Base-by-base conservation (phyloP, 2,888 invertebrate genomes). In the Catonia carolina region DNA sequence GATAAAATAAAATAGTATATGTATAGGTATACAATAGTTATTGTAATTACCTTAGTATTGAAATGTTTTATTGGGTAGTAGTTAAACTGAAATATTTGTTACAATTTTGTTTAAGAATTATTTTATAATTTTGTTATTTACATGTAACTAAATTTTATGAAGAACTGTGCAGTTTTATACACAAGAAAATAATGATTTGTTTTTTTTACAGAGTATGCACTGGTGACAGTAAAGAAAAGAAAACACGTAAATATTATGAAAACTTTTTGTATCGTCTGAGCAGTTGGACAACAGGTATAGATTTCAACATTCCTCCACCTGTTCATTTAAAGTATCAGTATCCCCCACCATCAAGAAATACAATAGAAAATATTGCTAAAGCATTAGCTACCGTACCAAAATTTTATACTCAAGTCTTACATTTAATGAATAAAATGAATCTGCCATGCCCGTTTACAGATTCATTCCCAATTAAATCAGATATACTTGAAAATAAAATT, bases 401-500 rank as follows among this genome's bases (percentile, higher is more conserved):
- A 66, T 89, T 96, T 71, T 96, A 96, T 69, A 83, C 80, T 1
- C 78, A 78, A 68, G 82, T 86, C 8, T 69, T 96, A 47, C 95
- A 96, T 74, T 77, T 96, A 53, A 95, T 96, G 95, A 96, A 96
- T 70, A 89, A 87, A 73, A 92, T 96, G 92, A 89, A 87, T 70
- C 73, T 96, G 49, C 85, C 88, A 15, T 81, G 85, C 41, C 96
- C 96, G 1, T 95, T 96, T 74, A 78, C 77, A 15, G 69, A 73
- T 63, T 70, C 72, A 14, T 68, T 67, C 58, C 55, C 74, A 17
- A 23, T 63, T 6, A 60, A 62, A 49, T 49, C 61, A 20, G 59
- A 59, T 14, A 18, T 59, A 14, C 27, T 52, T 27, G 48, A 56
- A 20, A 33, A 41, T 17, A 27, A 6, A 4, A 27, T 27, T 27